A percentile compares a stretch with the other conserved stretches of the same genome.
phyloP scores from a whole-genome alignment of 2,113 vertebrate species.

The Dromiciops gliroides region DNA sequence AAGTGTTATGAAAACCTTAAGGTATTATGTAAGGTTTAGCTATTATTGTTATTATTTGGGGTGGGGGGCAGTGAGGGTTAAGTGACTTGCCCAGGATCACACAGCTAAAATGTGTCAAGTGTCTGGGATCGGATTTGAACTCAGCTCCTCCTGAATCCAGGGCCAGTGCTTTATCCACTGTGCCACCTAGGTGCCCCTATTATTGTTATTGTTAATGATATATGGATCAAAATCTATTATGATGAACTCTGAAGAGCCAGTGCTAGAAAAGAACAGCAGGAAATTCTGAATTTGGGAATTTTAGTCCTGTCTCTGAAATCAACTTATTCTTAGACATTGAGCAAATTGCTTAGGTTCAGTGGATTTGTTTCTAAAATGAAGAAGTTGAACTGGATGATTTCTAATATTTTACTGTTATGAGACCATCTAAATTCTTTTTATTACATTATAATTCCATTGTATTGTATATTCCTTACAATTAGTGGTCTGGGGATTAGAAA shows the following conservation, averaged over 20 bases:
- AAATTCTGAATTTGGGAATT: neutral
- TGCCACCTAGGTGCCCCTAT: too few species aligned
- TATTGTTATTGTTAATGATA: neutral
- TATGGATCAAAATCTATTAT: neutral
- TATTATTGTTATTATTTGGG: neutral
- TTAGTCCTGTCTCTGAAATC: neutral
- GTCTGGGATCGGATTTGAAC: too few species aligned
- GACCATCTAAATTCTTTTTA: slow-evolving; percentile 35
- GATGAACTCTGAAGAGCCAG: neutral
- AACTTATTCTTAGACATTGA: neutral
- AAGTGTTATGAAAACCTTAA: neutral
- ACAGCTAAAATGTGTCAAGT: too few species aligned
- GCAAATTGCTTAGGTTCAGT: neutral
- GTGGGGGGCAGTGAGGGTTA: too few species aligned
- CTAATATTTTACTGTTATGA: slow-evolving; percentile 45
- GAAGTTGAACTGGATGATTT: neutral
- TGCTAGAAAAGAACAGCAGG: neutral
- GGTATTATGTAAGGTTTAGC: too few species aligned
- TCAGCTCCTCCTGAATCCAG: too few species aligned
- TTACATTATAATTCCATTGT: slow-evolving; percentile 50
- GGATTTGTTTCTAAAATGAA: neutral
- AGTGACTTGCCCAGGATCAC: too few species aligned
- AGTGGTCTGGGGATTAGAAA: slow-evolving; percentile 30
- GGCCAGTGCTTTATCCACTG: too few species aligned
- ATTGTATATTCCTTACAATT: slow-evolving; percentile 51